A percentile compares a stretch with the other conserved stretches of the same genome.
Evolutionary conservation across 2,797 vertebrate genomes (phyloP).

Genomic region (Malurus splendens): DNA sequence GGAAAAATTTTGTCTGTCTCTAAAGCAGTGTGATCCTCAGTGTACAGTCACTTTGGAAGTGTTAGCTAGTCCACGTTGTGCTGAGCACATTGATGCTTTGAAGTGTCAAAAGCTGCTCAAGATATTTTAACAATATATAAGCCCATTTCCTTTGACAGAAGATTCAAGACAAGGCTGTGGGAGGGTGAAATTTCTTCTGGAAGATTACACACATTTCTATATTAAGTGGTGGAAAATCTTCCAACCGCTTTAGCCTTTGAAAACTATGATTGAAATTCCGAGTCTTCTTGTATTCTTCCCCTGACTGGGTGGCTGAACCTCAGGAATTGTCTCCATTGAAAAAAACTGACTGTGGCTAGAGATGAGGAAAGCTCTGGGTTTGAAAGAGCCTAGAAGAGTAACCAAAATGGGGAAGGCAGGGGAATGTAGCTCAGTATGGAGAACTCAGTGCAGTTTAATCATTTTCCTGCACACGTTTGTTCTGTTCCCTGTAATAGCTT

Average conservation of each 20-base stretch:
- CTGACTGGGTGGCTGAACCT: neutral
- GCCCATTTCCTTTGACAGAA: neutral
- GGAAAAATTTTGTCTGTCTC: neutral
- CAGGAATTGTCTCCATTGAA: neutral
- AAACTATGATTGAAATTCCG: constrained; percentile 18
- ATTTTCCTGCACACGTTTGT: neutral
- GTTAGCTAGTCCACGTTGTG: neutral
- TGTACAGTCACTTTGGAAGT: constrained; percentile 4
- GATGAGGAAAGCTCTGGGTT: neutral
- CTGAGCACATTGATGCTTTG: neutral
- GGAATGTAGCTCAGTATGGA: neutral
- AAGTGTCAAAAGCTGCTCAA: constrained; percentile 7
- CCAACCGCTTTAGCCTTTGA: neutral
- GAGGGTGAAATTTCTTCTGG: constrained; percentile 29
- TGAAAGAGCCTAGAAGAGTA: neutral
- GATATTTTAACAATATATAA: constrained; percentile 11
- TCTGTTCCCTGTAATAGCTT: neutral
- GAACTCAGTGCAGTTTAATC: neutral
- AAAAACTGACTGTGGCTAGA: neutral
- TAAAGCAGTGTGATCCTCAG: neutral
- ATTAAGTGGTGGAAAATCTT: constrained; percentile 23
- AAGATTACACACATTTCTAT: constrained; percentile 40
- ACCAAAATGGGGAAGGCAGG: neutral
- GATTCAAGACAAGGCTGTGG: neutral
- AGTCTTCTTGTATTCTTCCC: neutral